Percentiles rank a stretch among this genome's conserved stretches.
Evolutionary conservation across 2,797 vertebrate species (phyloP).

Genomic region (Pygocentrus nattereri): DNA sequence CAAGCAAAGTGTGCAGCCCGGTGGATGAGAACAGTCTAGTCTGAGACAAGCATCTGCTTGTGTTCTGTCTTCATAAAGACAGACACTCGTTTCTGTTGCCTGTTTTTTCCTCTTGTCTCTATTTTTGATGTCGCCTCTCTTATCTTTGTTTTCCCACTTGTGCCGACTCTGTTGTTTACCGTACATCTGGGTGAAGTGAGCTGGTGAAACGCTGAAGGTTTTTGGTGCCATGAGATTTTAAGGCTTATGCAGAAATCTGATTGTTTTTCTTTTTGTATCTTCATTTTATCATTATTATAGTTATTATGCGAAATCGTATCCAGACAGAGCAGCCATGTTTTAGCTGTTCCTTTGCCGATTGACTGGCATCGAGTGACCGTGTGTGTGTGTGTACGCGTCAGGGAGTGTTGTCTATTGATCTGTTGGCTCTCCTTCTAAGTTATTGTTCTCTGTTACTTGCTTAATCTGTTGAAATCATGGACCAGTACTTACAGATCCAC

Average conservation of each 20-base stretch:
- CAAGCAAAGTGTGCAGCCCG: not conserved
- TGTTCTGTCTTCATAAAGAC: not conserved
- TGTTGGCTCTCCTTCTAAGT: too few species aligned
- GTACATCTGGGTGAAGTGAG: not conserved
- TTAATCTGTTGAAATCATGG: too few species aligned
- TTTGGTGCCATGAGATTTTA: not conserved
- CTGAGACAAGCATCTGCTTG: not conserved
- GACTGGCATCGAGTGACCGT: too few species aligned
- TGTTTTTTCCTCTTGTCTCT: not conserved
- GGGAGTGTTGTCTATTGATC: too few species aligned
- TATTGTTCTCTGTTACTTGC: too few species aligned
- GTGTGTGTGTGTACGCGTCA: too few species aligned
- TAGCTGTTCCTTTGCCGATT: too few species aligned
- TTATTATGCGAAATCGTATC: not conserved
- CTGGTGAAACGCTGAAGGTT: not conserved
- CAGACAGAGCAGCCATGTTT: too few species aligned
- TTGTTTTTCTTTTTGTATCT: not conserved
- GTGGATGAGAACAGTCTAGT: not conserved
- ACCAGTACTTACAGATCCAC: too few species aligned
- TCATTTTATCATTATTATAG: not conserved
- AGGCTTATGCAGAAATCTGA: not conserved
- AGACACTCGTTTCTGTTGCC: not conserved
- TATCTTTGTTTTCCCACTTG: not conserved
- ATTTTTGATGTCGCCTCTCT: not conserved
- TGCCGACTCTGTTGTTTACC: not conserved